Evolutionary conservation across 2,888 invertebrate genomes (phyloP), one percentile per base, ranked within the genome.

Genomic region (Augochlorella aurata): DNA sequence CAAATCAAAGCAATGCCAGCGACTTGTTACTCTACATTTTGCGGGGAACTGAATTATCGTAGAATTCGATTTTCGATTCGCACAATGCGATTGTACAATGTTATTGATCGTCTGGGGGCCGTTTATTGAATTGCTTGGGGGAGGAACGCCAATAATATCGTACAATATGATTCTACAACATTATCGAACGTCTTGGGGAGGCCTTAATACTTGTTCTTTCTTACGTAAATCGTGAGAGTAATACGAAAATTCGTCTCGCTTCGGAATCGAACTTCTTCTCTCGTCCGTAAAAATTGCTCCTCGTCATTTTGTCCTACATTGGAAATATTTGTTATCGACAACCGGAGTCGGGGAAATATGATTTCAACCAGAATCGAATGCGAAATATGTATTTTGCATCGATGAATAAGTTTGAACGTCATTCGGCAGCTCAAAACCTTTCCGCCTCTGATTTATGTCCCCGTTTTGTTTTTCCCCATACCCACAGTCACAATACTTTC

Each of bases 391-490:
- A 54, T 54, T 54, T 24, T 54, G 54, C 21, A 54, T 54, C 54
- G 54, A 54, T 54, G 54, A 54, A 54, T 54, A 54, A 67, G 67
- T 47, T 67, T n/a, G 21, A 38, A n/a, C 67, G 47, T 65, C 65
- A 65, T 65, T 65, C 18, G 54, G 12, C 54, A 54, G 21, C 54
- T 54, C 14, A 4, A 54, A 54, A 24, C 54, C 54, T 24, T 24
- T 54, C 21, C 5, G 12, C 14, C 14, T 14, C 54, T 54, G 54
- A 54, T 54, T 21, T 54, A 54, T 54, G 54, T 14, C 14, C 54
- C 12, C 21, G 12, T 21, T 9, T n/a, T 12, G 54, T 54, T 24
- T 1, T 24, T 12, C 21, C 54, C 21, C 5, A 47, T 8, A 12
- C 38, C 38, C 38, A 5, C 38, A 0, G 3, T 38, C 38, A 4